Conservation (phyloP, 2,113 vertebrate genomes). For the Petaurus breviceps region DNA sequence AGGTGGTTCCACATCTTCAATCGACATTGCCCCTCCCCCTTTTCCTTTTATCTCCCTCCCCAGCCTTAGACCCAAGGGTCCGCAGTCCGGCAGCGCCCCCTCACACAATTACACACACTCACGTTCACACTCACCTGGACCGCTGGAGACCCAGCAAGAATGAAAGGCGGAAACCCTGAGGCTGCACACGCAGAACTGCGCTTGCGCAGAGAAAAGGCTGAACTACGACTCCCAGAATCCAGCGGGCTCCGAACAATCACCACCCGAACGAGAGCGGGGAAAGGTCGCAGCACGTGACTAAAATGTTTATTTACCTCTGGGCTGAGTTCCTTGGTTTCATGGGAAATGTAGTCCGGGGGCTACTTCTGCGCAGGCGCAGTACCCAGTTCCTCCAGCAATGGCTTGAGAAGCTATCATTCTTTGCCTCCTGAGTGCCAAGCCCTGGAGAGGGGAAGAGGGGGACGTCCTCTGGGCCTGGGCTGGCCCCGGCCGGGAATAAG, state of each 20-base stretch:
- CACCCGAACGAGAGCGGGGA: not conserved
- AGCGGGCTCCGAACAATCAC: not conserved
- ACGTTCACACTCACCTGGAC: not conserved
- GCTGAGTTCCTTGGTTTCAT: not conserved
- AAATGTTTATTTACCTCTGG: not conserved
- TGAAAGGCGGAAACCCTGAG: not conserved
- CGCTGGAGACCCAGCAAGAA: not conserved
- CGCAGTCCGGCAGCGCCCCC: not conserved
- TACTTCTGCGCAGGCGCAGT: not conserved
- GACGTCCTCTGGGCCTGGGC: no score
- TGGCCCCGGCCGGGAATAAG: no score
- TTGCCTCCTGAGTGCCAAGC: no score
- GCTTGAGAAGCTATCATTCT: no score
- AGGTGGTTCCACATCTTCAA: not conserved
- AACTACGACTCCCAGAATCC: not conserved
- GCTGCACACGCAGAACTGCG: not conserved
- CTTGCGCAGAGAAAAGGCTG: not conserved
- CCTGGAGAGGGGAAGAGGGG: no score
- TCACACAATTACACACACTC: not conserved
- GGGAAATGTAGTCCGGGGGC: not conserved
- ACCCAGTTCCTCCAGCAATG: not conserved
- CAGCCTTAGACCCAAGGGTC: not conserved
- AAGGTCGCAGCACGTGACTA: not conserved
- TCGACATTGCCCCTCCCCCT: not conserved
- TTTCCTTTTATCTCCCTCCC: not conserved